Percentiles rank a stretch among this genome's conserved stretches.
phyloP scores from a whole-genome alignment of 2,888 invertebrate species.

The Disparrhopalites patrizii region DNA sequence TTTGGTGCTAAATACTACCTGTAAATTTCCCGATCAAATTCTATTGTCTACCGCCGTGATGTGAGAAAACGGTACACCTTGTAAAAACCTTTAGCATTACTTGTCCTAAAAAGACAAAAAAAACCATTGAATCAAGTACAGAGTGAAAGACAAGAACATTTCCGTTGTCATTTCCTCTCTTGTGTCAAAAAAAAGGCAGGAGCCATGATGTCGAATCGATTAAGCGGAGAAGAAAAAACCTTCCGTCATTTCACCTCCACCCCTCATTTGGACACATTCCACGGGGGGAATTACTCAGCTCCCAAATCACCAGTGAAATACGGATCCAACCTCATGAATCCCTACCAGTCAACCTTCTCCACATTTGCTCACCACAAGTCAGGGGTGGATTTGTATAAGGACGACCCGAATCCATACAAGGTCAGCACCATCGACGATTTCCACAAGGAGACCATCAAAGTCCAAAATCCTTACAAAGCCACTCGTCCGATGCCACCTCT shows the following conservation, averaged over 20 bases:
- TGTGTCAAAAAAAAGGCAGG: too few species aligned
- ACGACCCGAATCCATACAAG: slow-evolving; percentile 49
- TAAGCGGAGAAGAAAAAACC: slow-evolving; percentile 34
- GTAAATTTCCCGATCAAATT: too few species aligned
- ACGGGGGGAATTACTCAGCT: background rate
- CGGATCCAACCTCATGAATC: background rate
- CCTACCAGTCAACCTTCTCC: slow-evolving; percentile 36
- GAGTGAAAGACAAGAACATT: background rate
- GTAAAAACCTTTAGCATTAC: too few species aligned
- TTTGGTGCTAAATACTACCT: too few species aligned
- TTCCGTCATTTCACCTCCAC: slow-evolving; percentile 46
- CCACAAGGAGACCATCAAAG: slow-evolving; percentile 46
- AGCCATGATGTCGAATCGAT: slow-evolving; percentile 28
- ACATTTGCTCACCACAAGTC: slow-evolving; percentile 40
- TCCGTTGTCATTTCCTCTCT: background rate
- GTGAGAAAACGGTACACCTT: too few species aligned
- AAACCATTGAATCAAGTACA: too few species aligned
- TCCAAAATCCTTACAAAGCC: slow-evolving; percentile 45
- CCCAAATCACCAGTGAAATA: background rate
- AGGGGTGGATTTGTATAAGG: slow-evolving; percentile 37
- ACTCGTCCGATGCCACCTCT: background rate
- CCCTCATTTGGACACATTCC: slow-evolving; percentile 43
- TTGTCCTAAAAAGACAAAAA: too few species aligned
- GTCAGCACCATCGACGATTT: slow-evolving; percentile 47
- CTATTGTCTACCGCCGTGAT: too few species aligned